Evolutionary conservation across 2,888 invertebrate genomes (phyloP), one percentile per base, ranked within the genome.

Genomic region (Xestia sexstrigata): DNA sequence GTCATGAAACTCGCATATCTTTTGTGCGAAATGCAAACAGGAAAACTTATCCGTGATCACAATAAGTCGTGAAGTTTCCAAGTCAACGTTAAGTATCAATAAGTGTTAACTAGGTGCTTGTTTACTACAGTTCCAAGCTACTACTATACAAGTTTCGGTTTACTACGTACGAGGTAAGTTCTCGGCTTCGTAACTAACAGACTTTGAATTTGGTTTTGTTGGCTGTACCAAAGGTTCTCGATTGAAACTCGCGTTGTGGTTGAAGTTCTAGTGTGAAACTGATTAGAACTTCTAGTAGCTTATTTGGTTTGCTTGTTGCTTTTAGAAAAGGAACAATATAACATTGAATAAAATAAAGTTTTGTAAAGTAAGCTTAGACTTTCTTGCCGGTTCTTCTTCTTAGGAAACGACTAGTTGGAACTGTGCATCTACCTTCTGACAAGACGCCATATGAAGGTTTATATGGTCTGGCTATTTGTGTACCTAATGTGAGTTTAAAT

Each of bases 121-220:
- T 91, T 90, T 90, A 90, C 89, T 81, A 89, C 83, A 85, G 78
- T 83, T 82, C 85, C 73, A 71, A 85, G 74, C 83, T 79, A 85
- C 72, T 72, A 84, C 83, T 82, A 79, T 76, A 77, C 80, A 86
- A 88, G 81, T 87, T 86, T 81, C 70, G 74, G 81, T 89, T 83
- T 85, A 84, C 83, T 68, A 65, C 70, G 79, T 82, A 76, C 87
- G 85, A 84, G 85, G 81, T 84, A 89, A 92, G 90, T 93, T 92
- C 71, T 82, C 80, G 83, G 82, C 91, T 92, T 90, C 87, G 89
- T 89, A 90, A 89, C 91, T 90, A 89, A 90, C 89, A 84, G 90
- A 89, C 91, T 92, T 91, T 83, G 84, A 90, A 91, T 92, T 92
- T 89, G 89, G 90, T 89, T 90, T 91, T 89, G 84, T 81, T 66